Conservation (phyloP, 2,888 invertebrate species). For the Ernsta delagoae region DNA sequence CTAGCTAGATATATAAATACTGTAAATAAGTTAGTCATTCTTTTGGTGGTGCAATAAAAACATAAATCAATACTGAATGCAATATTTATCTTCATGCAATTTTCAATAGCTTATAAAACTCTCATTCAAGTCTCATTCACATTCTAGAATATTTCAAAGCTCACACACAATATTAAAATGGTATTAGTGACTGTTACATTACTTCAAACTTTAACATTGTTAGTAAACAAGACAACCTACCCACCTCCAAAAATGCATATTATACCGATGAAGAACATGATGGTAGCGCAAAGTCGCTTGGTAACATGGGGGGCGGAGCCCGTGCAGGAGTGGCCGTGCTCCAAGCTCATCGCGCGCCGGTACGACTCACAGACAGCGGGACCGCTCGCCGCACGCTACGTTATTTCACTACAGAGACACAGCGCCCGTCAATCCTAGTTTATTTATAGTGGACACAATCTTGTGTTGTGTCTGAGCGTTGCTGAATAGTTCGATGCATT, state of each 20-base stretch:
- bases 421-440: constrained; percentile 61
- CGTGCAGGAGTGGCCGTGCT: constrained; percentile 59
- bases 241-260: constrained; percentile 74
- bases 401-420: background rate
- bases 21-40: too few species aligned
- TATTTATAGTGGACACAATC: constrained; percentile 60
- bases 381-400: background rate
- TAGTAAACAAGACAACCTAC: constrained; percentile 49
- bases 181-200: too few species aligned
- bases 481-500: background rate
- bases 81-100: too few species aligned
- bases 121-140: too few species aligned
- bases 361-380: background rate
- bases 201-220: background rate
- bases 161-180: too few species aligned
- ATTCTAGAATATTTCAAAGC: too few species aligned
- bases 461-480: constrained; percentile 62
- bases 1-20: too few species aligned
- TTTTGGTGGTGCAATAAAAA: too few species aligned
- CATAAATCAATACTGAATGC: too few species aligned
- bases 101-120: too few species aligned
- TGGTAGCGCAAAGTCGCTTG: constrained; percentile 62
- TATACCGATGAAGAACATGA: constrained; percentile 66
- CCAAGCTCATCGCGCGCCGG: constrained; percentile 54
- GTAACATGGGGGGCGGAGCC: constrained; percentile 65